Percentiles rank a stretch among this genome's conserved stretches.
Evolutionary conservation across 2,113 vertebrate species (phyloP).

Genomic region (Macquaria australasica): DNA sequence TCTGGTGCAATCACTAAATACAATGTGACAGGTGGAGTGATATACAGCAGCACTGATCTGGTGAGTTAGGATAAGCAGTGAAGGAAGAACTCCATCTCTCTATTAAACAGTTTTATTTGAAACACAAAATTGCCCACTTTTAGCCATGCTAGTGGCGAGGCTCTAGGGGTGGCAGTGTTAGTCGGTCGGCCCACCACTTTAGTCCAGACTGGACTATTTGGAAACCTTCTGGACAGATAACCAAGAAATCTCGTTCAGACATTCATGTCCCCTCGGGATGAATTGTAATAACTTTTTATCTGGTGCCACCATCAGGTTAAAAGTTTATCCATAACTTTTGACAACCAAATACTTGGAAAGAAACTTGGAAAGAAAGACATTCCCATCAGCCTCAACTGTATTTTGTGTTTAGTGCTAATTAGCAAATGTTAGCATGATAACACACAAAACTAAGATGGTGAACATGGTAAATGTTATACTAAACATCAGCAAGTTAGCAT

Average conservation of each 20-base stretch:
- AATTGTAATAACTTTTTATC: not conserved
- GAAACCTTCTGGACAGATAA: not conserved
- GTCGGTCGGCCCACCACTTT: not conserved
- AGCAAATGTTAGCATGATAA: not conserved
- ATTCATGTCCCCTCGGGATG: not conserved
- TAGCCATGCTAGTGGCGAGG: not conserved
- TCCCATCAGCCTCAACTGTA: not conserved
- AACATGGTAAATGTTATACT: not conserved
- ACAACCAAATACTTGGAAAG: not conserved
- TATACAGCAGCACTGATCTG: constrained; percentile 40
- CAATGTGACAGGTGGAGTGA: constrained; percentile 28
- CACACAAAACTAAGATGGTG: not conserved
- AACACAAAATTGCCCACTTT: constrained; percentile 6
- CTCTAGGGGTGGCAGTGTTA: not conserved
- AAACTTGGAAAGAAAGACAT: not conserved
- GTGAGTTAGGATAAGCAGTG: constrained; percentile 15
- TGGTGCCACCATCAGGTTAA: not conserved
- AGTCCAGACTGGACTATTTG: not conserved
- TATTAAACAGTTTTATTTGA: constrained; percentile 12
- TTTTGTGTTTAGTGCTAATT: not conserved
- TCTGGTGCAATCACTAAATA: constrained; percentile 46
- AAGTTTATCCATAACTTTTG: not conserved
- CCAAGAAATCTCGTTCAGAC: not conserved
- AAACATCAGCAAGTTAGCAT: no score
- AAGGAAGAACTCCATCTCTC: constrained; percentile 6